Base-by-base conservation (phyloP, 2,113 vertebrate genomes). In the Lepus americanus region DNA sequence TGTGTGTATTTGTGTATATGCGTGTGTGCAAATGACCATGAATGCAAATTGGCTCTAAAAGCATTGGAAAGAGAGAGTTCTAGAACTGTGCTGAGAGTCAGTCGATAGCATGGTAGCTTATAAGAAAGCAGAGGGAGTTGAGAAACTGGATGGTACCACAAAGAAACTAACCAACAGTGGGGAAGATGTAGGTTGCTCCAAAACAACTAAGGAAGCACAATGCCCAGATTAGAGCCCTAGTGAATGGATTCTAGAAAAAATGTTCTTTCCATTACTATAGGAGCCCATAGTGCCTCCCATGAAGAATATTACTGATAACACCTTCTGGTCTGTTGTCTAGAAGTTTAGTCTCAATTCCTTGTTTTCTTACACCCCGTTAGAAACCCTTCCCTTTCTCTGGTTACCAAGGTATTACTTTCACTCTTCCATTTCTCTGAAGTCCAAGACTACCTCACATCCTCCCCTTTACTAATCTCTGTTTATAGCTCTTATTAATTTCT, bases 181-280 rank as follows among this genome's bases (percentile, higher is more conserved):
- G 63, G 16, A 82, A 72, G 20, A 82, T 39, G 36, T 19, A 25
- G 17, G 36, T 87, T 36, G 11, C 1, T 70, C 66, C 19, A 33
- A 44, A 25, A 39, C 25, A 78, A 19, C n/a, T 70, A 72, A 5
- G 9, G 44, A 64, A 63, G 6, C 22, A 27, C 29, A 76, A 51
- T 74, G 33, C 14, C 8, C 78, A 7, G 3, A 49, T 87, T 53
- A 78, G 23, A 84, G 77, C 33, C 17, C 27, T 1, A 2, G 49
- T 3, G 36, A 94, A n/a, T 36, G 51, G 29, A 67, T 14, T 29
- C 19, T 80, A 63, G 72, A 61, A 83, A 95, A 95, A 82, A 79
- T 49, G 3, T 59, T 51, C 17, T 72, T 64, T 73, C 20, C 19
- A 27, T 44, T 23, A 3, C 72, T 80, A 84, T 13, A n/a, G 77